Base-by-base conservation (phyloP, 2,113 vertebrate genomes). In the Hippocampus guttulatus region DNA sequence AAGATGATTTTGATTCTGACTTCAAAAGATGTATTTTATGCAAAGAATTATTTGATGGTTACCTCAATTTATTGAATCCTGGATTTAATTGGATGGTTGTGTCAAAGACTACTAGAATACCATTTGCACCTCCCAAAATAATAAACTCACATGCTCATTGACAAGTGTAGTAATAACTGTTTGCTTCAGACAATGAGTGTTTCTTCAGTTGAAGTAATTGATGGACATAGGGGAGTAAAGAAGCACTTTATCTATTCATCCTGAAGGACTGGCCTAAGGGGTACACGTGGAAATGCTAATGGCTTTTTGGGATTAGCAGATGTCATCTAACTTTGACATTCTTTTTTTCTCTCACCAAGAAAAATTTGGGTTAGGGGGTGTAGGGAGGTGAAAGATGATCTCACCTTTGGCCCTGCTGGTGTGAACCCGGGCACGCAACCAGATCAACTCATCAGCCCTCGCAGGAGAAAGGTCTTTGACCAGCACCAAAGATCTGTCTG, bases 401-500 rank as follows among this genome's bases (percentile, higher is more conserved):
- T 95, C 93, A 99, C 97, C 97, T 96, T 98, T 99, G 77, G 96
- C 96, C 94, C 97, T 92, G 91, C 96, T 99, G 85, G 96, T 99
- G 88, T 99, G 96, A 91, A 99, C 88, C 81, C 97, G 93, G 87
- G 95, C 95, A 60, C 97, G 96, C 43, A 99, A 89, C 97, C 96
- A 99, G 82, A 98, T 93, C 78, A 94, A 89, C 90, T 96, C 91
- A 89, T 95, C 95, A 71, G 94, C 94, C 88, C 92, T 98, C 79
- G 93, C 91, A 67, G 85, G 67, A 23, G 94, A 95, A 80, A 98
- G 89, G 63, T 97, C 92, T 82, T 93, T 94, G 89, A 99, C 81
- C 8, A 90, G 93, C 83, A 95, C 88, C 90, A 99, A 90, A 70
- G 90, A 81, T 90, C 95, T 90, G 84, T 96, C 97, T 98, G 81